A percentile compares a stretch with the other conserved stretches of the same genome.
Evolutionary conservation across 2,888 invertebrate species (phyloP).

Genomic region (Pristionchus maxplancki): DNA sequence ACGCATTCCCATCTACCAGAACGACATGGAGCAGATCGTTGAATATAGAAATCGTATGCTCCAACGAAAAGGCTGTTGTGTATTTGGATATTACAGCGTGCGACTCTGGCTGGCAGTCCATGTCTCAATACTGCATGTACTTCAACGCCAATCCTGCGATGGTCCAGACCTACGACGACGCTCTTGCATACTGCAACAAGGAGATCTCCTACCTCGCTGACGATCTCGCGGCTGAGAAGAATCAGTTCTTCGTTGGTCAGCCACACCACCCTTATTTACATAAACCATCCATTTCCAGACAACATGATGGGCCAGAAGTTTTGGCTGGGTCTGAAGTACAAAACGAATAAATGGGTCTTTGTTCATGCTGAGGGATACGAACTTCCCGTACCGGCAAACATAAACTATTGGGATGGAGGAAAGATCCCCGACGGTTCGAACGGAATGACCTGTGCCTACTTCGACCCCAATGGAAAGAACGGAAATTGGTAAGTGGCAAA

Average conservation of each 20-base stretch:
- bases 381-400: background rate
- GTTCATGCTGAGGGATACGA: background rate
- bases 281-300: background rate
- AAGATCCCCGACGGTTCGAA: background rate
- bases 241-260: slow-evolving; percentile 55
- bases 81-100: slow-evolving; percentile 58
- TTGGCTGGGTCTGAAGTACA: slow-evolving; percentile 41
- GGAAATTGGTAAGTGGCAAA: slow-evolving; percentile 39
- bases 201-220: slow-evolving; percentile 66
- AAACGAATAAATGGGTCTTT: background rate
- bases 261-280: background rate
- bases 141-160: slow-evolving; percentile 33
- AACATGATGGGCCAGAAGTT: background rate
- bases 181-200: slow-evolving; percentile 54
- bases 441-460: slow-evolving; percentile 32
- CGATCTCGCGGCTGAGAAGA: slow-evolving; percentile 61
- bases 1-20: background rate
- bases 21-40: background rate
- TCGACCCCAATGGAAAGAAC: background rate
- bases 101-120: slow-evolving; percentile 61
- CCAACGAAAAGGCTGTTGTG: too few relatives aligned
- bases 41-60: slow-evolving; percentile 16
- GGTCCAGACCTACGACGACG: slow-evolving; percentile 32
- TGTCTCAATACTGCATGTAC: slow-evolving; percentile 63
- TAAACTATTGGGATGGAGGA: slow-evolving; percentile 11